Percentiles rank a stretch among this genome's conserved stretches.
Evolutionary conservation across 1,140 invertebrate genomes (phyloP).

Genomic region (Drosophila lini): DNA sequence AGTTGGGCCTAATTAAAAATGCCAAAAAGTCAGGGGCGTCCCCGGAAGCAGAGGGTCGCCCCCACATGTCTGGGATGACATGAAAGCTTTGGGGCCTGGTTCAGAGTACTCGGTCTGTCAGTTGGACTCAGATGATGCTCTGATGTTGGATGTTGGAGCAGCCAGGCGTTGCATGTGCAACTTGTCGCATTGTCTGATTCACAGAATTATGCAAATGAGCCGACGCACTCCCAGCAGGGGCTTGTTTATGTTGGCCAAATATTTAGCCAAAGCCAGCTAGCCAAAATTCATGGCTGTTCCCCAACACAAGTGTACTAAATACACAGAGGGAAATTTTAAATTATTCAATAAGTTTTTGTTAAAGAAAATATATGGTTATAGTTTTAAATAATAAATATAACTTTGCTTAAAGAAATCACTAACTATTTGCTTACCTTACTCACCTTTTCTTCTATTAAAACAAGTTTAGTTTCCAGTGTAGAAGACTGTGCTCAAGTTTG

Average conservation of each 20-base stretch:
- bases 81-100: constrained; percentile 41
- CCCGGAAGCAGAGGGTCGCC: constrained; percentile 22
- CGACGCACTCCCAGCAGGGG: constrained; percentile 21
- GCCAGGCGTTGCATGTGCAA: constrained; percentile 73
- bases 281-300: constrained; percentile 28
- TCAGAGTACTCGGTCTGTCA: constrained; percentile 23
- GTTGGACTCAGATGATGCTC: constrained; percentile 39
- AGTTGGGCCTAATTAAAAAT: constrained; percentile 73
- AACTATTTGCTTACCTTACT: background rate
- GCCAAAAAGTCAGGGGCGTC: constrained; percentile 67
- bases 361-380: background rate
- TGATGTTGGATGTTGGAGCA: constrained; percentile 28
- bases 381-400: background rate
- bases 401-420: fast-evolving
- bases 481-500: background rate
- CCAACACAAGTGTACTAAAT: constrained; percentile 11
- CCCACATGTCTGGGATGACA: constrained; percentile 45
- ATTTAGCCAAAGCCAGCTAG: constrained; percentile 31
- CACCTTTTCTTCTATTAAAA: background rate
- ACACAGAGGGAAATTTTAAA: background rate
- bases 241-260: constrained; percentile 38
- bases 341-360: background rate
- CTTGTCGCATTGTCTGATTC: constrained; percentile 77
- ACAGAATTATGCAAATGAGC: constrained; percentile 78
- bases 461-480: background rate